Base-by-base conservation (phyloP, 2,888 invertebrate species). In the Crocallis elinguaria region DNA sequence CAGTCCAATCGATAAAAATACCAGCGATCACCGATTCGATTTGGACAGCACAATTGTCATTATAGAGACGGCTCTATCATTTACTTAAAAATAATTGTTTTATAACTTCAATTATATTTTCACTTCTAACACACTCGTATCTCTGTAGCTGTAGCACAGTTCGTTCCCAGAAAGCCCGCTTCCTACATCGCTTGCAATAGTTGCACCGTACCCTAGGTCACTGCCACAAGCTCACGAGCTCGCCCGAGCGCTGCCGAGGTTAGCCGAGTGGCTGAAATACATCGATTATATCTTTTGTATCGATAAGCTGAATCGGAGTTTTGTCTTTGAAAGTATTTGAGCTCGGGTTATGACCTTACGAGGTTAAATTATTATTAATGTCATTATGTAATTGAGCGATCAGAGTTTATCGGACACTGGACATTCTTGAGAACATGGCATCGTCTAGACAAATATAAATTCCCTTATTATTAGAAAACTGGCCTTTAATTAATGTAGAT, bases 161-260 rank as follows among this genome's bases (percentile, higher is more conserved):
- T 36, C 1, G n/a, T 44, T 44, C 50, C 33, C 29, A 51, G 50
- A 29, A 42, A 37, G 11, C 23, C 13, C 6, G 43, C 41, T 44
- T 43, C 55, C 42, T 49, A 27, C 39, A 42, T 29, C 33, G 49
- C 49, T 50, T 35, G 50, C 55, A 46, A 25, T 48, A 39, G 46
- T 38, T 29, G 48, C n/a, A n/a, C 25, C 27, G 32, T 80, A 70
- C 60, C 79, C 73, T 83, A 84, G 86, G 86, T 86, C 86, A 85
- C 74, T 86, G 77, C 57, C 60, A 57, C 46, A 72, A 66, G 76
- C 71, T 60, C 61, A 59, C 80, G 84, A 73, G 55, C 66, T 50
- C 64, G 52, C 60, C 71, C 79, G 78, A 75, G 38, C 49, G 49
- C 36, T n/a, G 42, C 71, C 82, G 79, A 81, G 60, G 61, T 59